Base-by-base conservation (phyloP, 2,113 vertebrate species). In the Protomyctophum bolini region DNA sequence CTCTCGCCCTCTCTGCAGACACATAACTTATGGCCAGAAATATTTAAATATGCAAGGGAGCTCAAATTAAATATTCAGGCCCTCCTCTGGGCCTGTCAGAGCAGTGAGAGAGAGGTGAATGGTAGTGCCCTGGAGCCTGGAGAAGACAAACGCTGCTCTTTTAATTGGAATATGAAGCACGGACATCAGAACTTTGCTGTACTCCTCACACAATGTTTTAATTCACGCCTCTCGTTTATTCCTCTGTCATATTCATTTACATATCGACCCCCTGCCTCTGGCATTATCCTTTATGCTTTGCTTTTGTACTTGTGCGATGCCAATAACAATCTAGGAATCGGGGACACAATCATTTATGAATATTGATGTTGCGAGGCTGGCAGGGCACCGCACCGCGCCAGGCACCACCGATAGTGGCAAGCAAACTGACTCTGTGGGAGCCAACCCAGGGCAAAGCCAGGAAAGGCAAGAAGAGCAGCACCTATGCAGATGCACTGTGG, bases 81-180 rank as follows among this genome's bases (percentile, higher is more conserved):
- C n/a, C 47, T 45, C 55, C 61, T 71, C 60, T 77, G 7, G 14
- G 62, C 63, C 63, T 71, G 68, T 76, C 83, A 85, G 41, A 61
- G 12, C 59, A 76, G 78, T 73, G 81, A 87, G 88, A 87, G 82
- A 15, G 15, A 85, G 75, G 73, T n/a, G 56, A 80, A 88, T 75
- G 77, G 79, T 88, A 82, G 66, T 88, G 83, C 85, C 86, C 75
- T 62, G 57, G 76, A 84, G 70, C 59, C 74, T 70, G 77, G 68
- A 70, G 76, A 77, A 86, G 85, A 92, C 88, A 84, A 79, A 87
- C 79, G 72, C 33, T 41, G 33, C 33, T 55, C 70, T 83, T 91
- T 92, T 92, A 90, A 93, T 92, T 90, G 89, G 89, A 85, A 4
- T 81, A 60, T 77, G 86, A 87, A 83, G 69, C 75, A 11, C 67